A percentile compares a stretch with the other conserved stretches of the same genome.
phyloP scores from a whole-genome alignment of 2,113 vertebrate species.

The Tachycineta bicolor region DNA sequence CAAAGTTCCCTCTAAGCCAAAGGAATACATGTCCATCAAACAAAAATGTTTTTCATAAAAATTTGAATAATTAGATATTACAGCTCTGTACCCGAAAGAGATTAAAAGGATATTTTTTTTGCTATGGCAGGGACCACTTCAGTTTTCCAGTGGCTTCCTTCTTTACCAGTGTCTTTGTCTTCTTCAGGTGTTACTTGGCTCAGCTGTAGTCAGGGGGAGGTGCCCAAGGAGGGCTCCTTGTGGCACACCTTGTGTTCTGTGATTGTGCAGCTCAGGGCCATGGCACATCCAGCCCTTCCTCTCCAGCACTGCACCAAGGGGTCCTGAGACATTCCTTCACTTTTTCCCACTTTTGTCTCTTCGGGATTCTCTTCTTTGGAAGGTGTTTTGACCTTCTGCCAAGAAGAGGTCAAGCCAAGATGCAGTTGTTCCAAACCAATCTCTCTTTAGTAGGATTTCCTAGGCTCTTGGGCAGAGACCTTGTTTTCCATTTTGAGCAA shows the following conservation, averaged over 20 bases:
- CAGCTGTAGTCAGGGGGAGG: not conserved
- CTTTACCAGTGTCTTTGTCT: not conserved
- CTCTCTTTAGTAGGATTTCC: not conserved
- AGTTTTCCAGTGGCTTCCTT: not conserved
- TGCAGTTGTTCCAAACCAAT: not conserved
- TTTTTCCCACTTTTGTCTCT: not conserved
- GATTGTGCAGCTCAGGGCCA: not conserved
- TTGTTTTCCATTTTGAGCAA: constrained; percentile 29
- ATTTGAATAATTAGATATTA: not conserved
- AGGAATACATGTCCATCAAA: not conserved
- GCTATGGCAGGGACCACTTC: not conserved
- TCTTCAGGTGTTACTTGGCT: not conserved
- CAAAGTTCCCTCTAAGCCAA: not conserved
- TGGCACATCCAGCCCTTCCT: not conserved
- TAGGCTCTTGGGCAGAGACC: not conserved
- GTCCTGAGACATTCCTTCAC: not conserved
- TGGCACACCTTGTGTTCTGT: not conserved
- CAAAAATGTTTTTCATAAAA: not conserved
- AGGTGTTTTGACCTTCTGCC: not conserved
- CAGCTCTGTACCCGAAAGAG: not conserved
- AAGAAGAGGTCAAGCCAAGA: not conserved
- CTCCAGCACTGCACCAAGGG: not conserved
- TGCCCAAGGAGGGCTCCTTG: not conserved
- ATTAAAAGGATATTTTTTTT: not conserved
- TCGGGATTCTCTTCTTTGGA: not conserved